Evolutionary conservation across 1,140 invertebrate genomes (phyloP), one percentile per base, ranked within the genome.

Genomic region (Glossosoma conforme): DNA sequence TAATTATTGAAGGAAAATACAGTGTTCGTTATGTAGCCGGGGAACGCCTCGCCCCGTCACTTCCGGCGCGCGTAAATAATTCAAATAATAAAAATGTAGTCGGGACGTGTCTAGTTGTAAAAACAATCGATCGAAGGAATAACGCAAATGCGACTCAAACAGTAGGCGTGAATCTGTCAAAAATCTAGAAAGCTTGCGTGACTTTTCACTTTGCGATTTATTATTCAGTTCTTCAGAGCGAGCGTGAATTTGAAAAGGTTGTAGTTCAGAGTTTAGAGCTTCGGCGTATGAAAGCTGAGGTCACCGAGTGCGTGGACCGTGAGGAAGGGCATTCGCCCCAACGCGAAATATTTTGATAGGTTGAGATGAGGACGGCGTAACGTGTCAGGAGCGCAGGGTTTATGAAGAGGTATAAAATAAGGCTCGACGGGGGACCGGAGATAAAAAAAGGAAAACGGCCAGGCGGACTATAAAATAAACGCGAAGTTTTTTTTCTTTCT

Each of bases 291-390:
- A 44, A 28, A 14, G 25, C 9, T 18, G 24, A 24, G 15, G 28
- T 14, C 13, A 25, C 20, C 28, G 8, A 21, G 20, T 13, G 30
- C 37, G 22, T 18, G 18, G 44, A 41, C n/a, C 40, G 46, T 44
- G 36, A 47, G 25, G 18, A 35, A 35, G 36, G 30, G 45, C n/a
- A n/a, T n/a, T n/a, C n/a, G n/a, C n/a, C n/a, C n/a, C n/a, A n/a
- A n/a, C n/a, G n/a, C n/a, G n/a, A 53, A 46, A 52, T 45, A 45
- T 52, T 52, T 38, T 45, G 50, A 52, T 45, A 36, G 40, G 48
- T 15, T 4, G 19, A 13, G 30, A 46, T 33, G 43, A 11, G 22
- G 8, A 30, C 21, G 43, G 40, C 13, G 25, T 13, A 45, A 52
- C 45, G 42, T 45, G 44, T 42, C 32, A 53, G 30, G 37, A 42